phyloP scores from a whole-genome alignment of 2,888 invertebrate genomes.

The Drosophila antonietae region DNA sequence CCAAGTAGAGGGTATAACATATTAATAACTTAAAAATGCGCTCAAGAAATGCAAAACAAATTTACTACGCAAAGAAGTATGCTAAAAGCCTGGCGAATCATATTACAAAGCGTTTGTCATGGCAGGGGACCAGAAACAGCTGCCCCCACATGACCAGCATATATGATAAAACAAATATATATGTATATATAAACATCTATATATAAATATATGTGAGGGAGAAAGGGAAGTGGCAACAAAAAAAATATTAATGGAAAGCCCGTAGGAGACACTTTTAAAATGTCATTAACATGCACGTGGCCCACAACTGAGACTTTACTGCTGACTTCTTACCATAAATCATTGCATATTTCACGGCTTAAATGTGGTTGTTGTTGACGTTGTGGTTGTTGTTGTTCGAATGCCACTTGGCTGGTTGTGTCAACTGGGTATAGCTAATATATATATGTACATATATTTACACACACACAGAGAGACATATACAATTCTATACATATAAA shows the following conservation, averaged over 20 bases:
- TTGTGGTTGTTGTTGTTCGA: slow-evolving; percentile 34
- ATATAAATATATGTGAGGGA: not conserved
- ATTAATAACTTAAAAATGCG: not conserved
- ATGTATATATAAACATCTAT: not conserved
- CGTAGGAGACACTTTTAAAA: slow-evolving; percentile 74
- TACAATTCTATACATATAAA: slow-evolving; percentile 10
- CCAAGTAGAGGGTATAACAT: not conserved
- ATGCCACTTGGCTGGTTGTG: slow-evolving; percentile 66
- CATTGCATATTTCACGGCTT: slow-evolving; percentile 61
- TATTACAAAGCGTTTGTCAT: slow-evolving; percentile 19
- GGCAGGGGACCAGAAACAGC: not conserved
- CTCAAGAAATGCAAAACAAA: not conserved
- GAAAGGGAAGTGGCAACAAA: not conserved
- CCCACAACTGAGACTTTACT: slow-evolving; percentile 66
- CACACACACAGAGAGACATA: not conserved
- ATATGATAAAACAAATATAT: slow-evolving; percentile 2
- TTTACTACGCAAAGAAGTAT: slow-evolving; percentile 14
- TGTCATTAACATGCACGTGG: slow-evolving; percentile 75
- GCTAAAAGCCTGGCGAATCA: slow-evolving; percentile 31
- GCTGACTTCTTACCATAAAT: slow-evolving; percentile 62
- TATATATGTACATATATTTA: not conserved
- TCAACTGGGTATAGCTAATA: slow-evolving; percentile 66
- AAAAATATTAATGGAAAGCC: slow-evolving; percentile 10
- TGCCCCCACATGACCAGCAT: slow-evolving; percentile 11
- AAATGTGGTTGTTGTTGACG: slow-evolving; percentile 18